Evolutionary conservation across 2,113 vertebrate species (phyloP), one percentile per base, ranked within the genome.

Genomic region (Sceloporus undulatus): DNA sequence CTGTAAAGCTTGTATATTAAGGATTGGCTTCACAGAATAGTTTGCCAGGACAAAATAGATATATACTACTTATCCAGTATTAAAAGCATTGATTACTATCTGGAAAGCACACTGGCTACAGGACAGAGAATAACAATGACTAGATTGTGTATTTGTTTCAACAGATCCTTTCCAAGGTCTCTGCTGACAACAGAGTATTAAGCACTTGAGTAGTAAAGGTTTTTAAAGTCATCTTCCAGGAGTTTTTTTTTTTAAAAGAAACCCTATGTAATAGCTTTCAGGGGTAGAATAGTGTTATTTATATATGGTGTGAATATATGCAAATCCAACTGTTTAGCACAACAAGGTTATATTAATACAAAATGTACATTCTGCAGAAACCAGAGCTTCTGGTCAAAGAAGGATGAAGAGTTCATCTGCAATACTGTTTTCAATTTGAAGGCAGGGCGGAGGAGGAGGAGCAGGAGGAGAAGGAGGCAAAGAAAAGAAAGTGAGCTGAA

Each of bases 401-500:
- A 68, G 16, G 21, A 76, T 82, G 70, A 77, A 85, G 70, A 74
- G 34, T 27, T 62, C 71, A 83, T 54, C 42, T 40, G 79, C 25
- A 54, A 65, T 48, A 19, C 3, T 75, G 79, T 75, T 82, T 54
- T 34, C 79, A 38, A 11, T 48, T 7, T n/a, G 29, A 2, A 1
- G n/a, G 11, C 29, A 34, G 23, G 40, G 75, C 23, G 9, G 1
- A 2, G n/a, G 40, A 48, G 42, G 54, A 27, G 9, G 38, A 16
- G 9, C 0, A 2, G n/a, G 40, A 48, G 42, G 54, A 27, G 9
- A 27, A 16, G 38, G 18, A 40, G 52, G 25, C 18, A 65, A 70
- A 62, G 19, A 54, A 70, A 77, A 78, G 73, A 82, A 83, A 89
- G 84, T 77, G 84, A 89, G 48, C 34, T 25, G 73, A 86, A 86